A percentile compares a stretch with the other conserved stretches of the same genome.
Conservation (phyloP, 1,140 invertebrate genomes). For the Drosophila funebris region DNA sequence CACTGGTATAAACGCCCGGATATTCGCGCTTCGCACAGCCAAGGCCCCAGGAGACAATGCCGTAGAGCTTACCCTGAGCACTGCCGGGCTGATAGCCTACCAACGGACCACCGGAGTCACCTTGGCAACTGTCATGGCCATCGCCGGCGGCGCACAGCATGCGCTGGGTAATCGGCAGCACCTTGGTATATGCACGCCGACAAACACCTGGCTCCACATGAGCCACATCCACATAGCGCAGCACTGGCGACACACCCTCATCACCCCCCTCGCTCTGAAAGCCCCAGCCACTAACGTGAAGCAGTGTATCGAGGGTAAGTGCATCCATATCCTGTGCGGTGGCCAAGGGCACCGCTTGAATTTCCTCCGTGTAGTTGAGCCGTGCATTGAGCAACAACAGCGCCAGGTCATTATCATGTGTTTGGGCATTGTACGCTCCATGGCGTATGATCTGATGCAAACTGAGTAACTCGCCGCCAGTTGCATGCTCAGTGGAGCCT, state of each 20-base stretch:
- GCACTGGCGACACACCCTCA: slow-evolving; percentile 41
- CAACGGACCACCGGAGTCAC: slow-evolving; percentile 75
- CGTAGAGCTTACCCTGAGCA: slow-evolving; percentile 82
- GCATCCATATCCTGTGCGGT: slow-evolving; percentile 29
- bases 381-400: slow-evolving; percentile 59
- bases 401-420: slow-evolving; percentile 74
- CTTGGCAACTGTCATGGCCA: slow-evolving; percentile 73
- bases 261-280: slow-evolving; percentile 55
- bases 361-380: slow-evolving; percentile 56
- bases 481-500: slow-evolving; percentile 54
- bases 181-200: slow-evolving; percentile 50
- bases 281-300: slow-evolving; percentile 76
- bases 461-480: slow-evolving; percentile 65
- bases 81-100: slow-evolving; percentile 57
- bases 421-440: slow-evolving; percentile 58
- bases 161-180: slow-evolving; percentile 63
- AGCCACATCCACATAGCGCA: slow-evolving; percentile 65
- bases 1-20: slow-evolving; percentile 85
- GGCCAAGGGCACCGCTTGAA: slow-evolving; percentile 61
- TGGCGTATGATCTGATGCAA: slow-evolving; percentile 65
- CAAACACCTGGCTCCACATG: slow-evolving; percentile 50
- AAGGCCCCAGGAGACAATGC: slow-evolving; percentile 83
- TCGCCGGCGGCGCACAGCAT: slow-evolving; percentile 74
- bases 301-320: slow-evolving; percentile 24
- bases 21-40: slow-evolving; percentile 85